Evolutionary conservation across 2,888 invertebrate species (phyloP).

Genomic region (Leptopilina myrica): DNA sequence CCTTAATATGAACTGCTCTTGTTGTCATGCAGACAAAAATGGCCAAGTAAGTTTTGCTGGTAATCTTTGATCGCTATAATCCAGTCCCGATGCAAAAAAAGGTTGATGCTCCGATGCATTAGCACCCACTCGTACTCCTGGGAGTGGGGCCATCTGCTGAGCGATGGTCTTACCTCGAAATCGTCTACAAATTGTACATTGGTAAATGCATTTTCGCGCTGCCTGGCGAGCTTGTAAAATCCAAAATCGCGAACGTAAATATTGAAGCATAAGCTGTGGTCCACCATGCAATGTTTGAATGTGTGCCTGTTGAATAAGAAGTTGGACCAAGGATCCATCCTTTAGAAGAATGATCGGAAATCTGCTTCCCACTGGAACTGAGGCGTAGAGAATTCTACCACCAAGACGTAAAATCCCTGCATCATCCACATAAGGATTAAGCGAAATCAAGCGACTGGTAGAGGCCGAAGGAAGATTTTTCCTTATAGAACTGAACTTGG

Average conservation of each 20-base stretch:
- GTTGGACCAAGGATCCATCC: not conserved
- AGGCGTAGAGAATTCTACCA: constrained; percentile 33
- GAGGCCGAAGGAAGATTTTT: not conserved
- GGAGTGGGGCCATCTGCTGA: constrained; percentile 35
- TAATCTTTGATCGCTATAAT: no score
- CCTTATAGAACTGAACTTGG: not conserved
- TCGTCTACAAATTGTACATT: constrained; percentile 36
- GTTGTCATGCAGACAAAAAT: constrained; percentile 20
- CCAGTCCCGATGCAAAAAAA: constrained; percentile 4
- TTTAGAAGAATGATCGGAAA: constrained; percentile 40
- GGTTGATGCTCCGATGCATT: not conserved
- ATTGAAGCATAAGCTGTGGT: not conserved
- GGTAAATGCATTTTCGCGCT: constrained; percentile 15
- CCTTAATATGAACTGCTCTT: constrained; percentile 44
- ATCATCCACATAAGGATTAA: no score
- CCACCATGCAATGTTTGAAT: constrained; percentile 31
- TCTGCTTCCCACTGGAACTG: not conserved
- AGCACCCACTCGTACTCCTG: not conserved
- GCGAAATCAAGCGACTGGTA: constrained; percentile 3
- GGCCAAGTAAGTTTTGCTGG: not conserved
- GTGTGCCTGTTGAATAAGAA: constrained; percentile 39
- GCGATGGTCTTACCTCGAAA: constrained; percentile 6
- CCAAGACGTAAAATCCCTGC: no score
- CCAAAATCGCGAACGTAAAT: no score
- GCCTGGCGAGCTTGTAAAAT: not conserved